phyloP scores from a whole-genome alignment of 35 echinoderm and acorn worm species.

The Lytechinus variegatus region DNA sequence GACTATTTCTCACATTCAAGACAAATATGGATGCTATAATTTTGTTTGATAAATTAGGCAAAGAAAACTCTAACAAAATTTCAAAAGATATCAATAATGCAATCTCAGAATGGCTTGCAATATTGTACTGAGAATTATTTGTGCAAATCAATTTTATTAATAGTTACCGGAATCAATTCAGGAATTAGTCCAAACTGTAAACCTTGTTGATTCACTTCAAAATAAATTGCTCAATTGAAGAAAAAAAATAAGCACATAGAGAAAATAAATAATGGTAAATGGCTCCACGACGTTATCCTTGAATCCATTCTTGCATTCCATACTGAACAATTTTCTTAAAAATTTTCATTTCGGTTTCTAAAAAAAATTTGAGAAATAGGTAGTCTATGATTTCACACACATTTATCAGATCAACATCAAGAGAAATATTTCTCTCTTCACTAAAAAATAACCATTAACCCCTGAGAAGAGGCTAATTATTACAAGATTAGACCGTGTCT shows the following conservation, averaged over 20 bases:
- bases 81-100: not conserved
- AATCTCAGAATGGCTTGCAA: not conserved
- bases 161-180: too few species aligned
- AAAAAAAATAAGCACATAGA: not conserved
- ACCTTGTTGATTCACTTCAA: not conserved
- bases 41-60: not conserved
- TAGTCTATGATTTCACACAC: conserved; percentile 18
- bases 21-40: not conserved
- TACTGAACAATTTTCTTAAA: not conserved
- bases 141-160: not conserved
- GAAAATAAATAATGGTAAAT: not conserved
- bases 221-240: not conserved
- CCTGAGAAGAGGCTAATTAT: conserved; percentile 18
- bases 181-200: not conserved
- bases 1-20: not conserved
- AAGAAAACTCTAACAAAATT: not conserved
- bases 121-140: conserved; percentile 15
- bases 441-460: conserved; percentile 4
- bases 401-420: not conserved
- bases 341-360: not conserved
- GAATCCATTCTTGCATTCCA: not conserved
- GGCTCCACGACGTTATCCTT: not conserved
- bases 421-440: not conserved
- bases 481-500: not conserved
- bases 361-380: conserved; percentile 12